Evolutionary conservation across 2,797 vertebrate genomes (phyloP), one percentile per base, ranked within the genome.

Genomic region (Schizothorax lantsangensis): DNA sequence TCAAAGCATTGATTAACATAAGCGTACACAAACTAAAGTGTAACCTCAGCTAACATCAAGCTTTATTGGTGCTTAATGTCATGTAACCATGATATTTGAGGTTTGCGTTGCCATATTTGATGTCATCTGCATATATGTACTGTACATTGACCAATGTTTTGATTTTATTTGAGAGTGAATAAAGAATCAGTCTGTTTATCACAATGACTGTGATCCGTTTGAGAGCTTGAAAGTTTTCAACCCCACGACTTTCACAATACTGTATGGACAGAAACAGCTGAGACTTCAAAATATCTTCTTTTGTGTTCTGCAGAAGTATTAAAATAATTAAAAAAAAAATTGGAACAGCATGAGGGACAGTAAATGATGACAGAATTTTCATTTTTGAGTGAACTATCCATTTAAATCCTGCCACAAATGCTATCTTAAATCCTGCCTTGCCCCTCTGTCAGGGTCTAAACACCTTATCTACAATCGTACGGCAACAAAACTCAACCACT

Each of bases 361-460:
- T 80, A 12, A 80, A 80, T 47, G 5, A 81, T 49, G 45, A 81
- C 26, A 14, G 38, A 79, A 43, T 43, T 68, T 66, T 23, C 0
- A n/a, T 36, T 68, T 69, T 81, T 52, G 2, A 21, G 19, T 69
- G 43, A 68, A 81, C 45, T 45, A 23, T 36, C 11, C 30, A 30
- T 49, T 52, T 69, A 68, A 36, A 49, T 69, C 64, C 15, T 62
- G 15, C 38, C 78, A 23, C 75, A 38, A 59, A 78, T 23, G 54
- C 52, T 9, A 78, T 36, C 52, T 52, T 81, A 68, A 52, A 68
- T 81, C 80, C 57, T 64, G 15, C 38, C n/a, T 19, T 79, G n/a
- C 14, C 38, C n/a, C 23, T 19, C 2, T 79, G 57, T 64, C 38
- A 45, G 38, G n/a, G 78, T 45, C 57, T 79, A 64, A 79, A 64